Percentiles rank a stretch among this genome's conserved stretches.
phyloP scores from a whole-genome alignment of 1,140 invertebrate species.

The Rhopalosiphum padi region DNA sequence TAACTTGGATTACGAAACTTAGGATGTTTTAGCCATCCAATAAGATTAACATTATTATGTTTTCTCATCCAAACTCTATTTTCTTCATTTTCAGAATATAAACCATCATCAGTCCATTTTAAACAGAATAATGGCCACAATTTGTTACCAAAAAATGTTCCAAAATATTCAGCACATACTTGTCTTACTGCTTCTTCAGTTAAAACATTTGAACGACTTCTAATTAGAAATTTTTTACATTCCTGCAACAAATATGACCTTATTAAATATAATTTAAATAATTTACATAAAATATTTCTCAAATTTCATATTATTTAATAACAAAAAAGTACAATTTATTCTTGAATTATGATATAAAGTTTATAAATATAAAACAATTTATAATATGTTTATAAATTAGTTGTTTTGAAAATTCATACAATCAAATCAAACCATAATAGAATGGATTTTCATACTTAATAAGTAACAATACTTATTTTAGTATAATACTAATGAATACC shows the following conservation, averaged over 20 bases:
- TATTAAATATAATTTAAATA: background rate
- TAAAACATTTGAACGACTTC: slow-evolving; percentile 18
- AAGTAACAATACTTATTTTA: background rate
- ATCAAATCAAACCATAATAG: background rate
- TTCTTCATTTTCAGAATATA: background rate
- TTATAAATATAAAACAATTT: too few species aligned
- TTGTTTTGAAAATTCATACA: too few species aligned
- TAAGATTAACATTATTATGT: slow-evolving; percentile 42
- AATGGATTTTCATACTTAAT: background rate
- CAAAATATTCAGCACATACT: slow-evolving; percentile 37
- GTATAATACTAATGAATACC: too few species aligned
- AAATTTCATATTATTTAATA: background rate
- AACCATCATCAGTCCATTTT: background rate
- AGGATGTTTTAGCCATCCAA: slow-evolving; percentile 50
- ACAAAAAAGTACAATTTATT: background rate
- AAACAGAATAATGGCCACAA: slow-evolving; percentile 48
- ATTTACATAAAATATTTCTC: background rate
- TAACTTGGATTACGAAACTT: slow-evolving; percentile 42
- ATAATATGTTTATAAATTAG: too few species aligned
- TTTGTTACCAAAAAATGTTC: slow-evolving; percentile 42
- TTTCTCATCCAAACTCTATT: slow-evolving; percentile 42
- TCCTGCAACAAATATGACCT: slow-evolving; percentile 20
- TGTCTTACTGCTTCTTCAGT: slow-evolving; percentile 5
- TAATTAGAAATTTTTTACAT: slow-evolving; percentile 31
- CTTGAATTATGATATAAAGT: background rate